Percentiles rank a stretch among this genome's conserved stretches.
phyloP scores from a whole-genome alignment of 2,888 invertebrate species.

The Metellina segmentata region DNA sequence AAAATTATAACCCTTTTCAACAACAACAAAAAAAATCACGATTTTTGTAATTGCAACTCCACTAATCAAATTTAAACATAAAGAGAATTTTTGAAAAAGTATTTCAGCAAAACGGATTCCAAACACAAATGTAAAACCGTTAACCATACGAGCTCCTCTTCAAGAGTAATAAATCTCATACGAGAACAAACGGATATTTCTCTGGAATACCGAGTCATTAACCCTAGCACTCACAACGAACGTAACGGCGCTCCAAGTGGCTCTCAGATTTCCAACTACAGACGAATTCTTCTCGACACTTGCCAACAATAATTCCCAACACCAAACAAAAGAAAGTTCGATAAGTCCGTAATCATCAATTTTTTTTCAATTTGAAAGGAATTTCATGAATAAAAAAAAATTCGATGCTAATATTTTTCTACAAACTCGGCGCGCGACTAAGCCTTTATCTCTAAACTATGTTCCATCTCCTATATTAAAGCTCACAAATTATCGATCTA shows the following conservation, averaged over 20 bases:
- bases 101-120: background rate
- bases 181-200: slow-evolving; percentile 35
- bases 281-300: background rate
- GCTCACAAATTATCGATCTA: slow-evolving; percentile 7
- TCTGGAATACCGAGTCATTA: slow-evolving; percentile 36
- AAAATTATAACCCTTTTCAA: no score
- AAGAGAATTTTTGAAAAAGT: background rate
- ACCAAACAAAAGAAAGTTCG: background rate
- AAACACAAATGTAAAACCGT: slow-evolving; percentile 19
- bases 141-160: slow-evolving; percentile 2
- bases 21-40: no score
- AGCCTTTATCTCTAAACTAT: background rate
- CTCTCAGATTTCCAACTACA: background rate
- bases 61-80: no score
- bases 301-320: background rate
- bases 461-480: background rate
- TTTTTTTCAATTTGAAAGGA: no score
- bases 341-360: no score
- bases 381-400: no score
- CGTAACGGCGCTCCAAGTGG: slow-evolving; percentile 5
- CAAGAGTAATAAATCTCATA: background rate
- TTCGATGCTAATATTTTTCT: no score
- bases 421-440: no score
- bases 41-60: no score
- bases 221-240: slow-evolving; percentile 30